Percentiles rank a stretch among this genome's conserved stretches.
These are phyloP conservation scores for Caranx melampygus DNA, from an alignment of 2,113 vertebrate species.

Conservation along the genomic window DNA sequence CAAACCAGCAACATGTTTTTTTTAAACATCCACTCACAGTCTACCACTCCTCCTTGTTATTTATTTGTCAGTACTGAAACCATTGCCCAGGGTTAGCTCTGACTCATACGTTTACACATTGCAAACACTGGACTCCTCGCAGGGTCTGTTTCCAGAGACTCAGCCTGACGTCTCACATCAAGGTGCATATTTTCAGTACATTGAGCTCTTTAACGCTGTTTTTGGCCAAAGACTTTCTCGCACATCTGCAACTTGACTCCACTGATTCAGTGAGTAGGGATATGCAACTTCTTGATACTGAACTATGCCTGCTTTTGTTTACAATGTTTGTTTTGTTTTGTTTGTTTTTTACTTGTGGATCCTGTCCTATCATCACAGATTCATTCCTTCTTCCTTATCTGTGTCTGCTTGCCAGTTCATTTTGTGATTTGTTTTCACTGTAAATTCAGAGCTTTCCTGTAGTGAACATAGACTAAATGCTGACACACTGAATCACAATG, in stretches of 20 bases:
- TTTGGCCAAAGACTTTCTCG: slow-evolving; percentile 76
- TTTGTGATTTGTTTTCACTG: slow-evolving; percentile 42
- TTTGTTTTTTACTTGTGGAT: slow-evolving; percentile 17
- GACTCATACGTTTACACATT: slow-evolving; percentile 73
- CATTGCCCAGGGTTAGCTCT: slow-evolving; percentile 47
- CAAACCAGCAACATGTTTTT: slow-evolving; percentile 49
- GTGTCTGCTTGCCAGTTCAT: slow-evolving; percentile 52
- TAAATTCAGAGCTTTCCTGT: slow-evolving; percentile 45
- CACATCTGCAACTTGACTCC: slow-evolving; percentile 54
- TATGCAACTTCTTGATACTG: slow-evolving; percentile 73
- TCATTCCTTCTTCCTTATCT: slow-evolving; percentile 22
- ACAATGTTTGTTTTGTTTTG: slow-evolving; percentile 56
- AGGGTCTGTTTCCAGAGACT: slow-evolving; percentile 43
- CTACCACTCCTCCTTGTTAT: slow-evolving; percentile 52
- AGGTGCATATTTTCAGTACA: slow-evolving; percentile 50
- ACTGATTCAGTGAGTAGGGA: slow-evolving; percentile 53
- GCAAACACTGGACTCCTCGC: slow-evolving; percentile 17
- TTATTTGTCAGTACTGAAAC: slow-evolving; percentile 68
- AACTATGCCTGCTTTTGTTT: slow-evolving; percentile 78
- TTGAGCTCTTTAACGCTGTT: slow-evolving; percentile 55
- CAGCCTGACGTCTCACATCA: slow-evolving; percentile 32
- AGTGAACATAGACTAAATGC: slow-evolving; percentile 9
- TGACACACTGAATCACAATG: slow-evolving; percentile 44
- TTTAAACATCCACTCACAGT: slow-evolving; percentile 1
- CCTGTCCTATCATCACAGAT: slow-evolving; percentile 20